A percentile compares a stretch with the other conserved stretches of the same genome.
Conservation (phyloP, 2,113 vertebrate genomes). For the Aramus guarauna region DNA sequence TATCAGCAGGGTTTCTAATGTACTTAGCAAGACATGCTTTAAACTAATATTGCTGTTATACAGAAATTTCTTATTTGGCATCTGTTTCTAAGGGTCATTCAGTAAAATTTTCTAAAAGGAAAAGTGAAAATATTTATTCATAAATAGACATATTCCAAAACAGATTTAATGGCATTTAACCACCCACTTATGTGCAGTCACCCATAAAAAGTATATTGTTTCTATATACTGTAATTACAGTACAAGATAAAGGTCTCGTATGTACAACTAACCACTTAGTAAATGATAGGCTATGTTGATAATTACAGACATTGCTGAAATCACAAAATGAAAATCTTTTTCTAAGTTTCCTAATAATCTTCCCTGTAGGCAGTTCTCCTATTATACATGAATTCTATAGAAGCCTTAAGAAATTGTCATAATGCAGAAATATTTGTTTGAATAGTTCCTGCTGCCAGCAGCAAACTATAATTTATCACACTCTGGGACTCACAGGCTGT, state of each 20-base stretch:
- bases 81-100: background rate
- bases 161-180: conserved; percentile 13
- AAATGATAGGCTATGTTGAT: conserved; percentile 47
- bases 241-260: conserved; percentile 38
- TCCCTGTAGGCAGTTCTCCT: conserved; percentile 8
- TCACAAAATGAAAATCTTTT: conserved; percentile 52
- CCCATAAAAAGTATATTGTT: background rate
- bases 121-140: conserved; percentile 22
- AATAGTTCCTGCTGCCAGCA: conserved; percentile 30
- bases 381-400: background rate
- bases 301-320: conserved; percentile 47
- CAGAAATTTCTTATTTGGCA: background rate
- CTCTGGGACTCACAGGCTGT: background rate
- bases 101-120: background rate
- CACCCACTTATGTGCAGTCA: background rate
- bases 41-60: background rate
- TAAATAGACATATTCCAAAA: background rate
- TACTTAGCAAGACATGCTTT: background rate
- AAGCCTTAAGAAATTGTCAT: conserved; percentile 7
- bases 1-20: background rate
- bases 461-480: conserved; percentile 29
- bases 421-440: conserved; percentile 47
- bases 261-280: conserved; percentile 26
- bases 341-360: conserved; percentile 34
- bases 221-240: conserved; percentile 39